phyloP scores from a whole-genome alignment of 1,140 invertebrate species.

The Saccostrea glomerata region DNA sequence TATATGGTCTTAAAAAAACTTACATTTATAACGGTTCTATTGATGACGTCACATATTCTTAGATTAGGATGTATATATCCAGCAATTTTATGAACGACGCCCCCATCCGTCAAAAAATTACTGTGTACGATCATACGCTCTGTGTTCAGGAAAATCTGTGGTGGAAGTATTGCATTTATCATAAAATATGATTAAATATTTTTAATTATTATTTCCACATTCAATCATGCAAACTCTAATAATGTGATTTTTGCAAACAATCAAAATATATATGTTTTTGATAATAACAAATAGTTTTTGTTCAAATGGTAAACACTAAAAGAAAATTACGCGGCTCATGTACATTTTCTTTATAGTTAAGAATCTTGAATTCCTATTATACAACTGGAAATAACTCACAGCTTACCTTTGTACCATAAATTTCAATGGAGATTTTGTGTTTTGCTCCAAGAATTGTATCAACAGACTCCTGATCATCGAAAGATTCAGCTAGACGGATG shows the following conservation, averaged over 20 bases:
- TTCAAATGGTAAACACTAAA: too few relatives aligned
- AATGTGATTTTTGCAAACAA: too few relatives aligned
- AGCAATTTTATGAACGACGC: slow-evolving; percentile 60
- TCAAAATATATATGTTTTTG: too few relatives aligned
- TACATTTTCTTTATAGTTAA: too few relatives aligned
- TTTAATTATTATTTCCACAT: too few relatives aligned
- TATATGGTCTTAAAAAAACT: neutral
- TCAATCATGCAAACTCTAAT: too few relatives aligned
- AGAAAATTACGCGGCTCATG: too few relatives aligned
- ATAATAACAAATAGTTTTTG: too few relatives aligned
- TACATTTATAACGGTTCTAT: slow-evolving; percentile 34
- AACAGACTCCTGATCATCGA: slow-evolving; percentile 56
- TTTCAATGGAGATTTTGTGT: slow-evolving; percentile 51
- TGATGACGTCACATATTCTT: slow-evolving; percentile 56
- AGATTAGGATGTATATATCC: slow-evolving; percentile 58
- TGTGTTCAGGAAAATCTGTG: slow-evolving; percentile 59
- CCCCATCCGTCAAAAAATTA: slow-evolving; percentile 56
- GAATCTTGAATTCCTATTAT: too few relatives aligned
- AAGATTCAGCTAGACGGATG: slow-evolving; percentile 53
- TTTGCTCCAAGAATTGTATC: slow-evolving; percentile 55
- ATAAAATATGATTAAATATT: too few relatives aligned
- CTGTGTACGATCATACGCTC: slow-evolving; percentile 47
- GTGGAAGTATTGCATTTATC: too few relatives aligned
- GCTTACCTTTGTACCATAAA: slow-evolving; percentile 53
- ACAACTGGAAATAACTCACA: too few relatives aligned